Evolutionary conservation across 2,113 vertebrate genomes (phyloP).

Genomic region (Acanthochromis polyacanthus): DNA sequence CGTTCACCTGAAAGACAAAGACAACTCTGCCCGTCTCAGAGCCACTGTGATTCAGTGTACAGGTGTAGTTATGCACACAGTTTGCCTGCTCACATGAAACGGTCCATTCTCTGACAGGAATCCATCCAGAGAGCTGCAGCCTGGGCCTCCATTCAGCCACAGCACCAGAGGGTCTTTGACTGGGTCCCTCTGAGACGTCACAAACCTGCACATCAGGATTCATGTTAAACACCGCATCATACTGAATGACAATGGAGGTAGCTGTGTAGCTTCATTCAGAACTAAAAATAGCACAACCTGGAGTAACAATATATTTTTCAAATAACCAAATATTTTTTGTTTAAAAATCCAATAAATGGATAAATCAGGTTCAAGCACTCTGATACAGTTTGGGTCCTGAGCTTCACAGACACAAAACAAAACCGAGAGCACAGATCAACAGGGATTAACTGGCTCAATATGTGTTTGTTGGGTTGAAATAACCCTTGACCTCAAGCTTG

Average conservation of each 20-base stretch:
- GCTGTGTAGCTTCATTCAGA: background rate
- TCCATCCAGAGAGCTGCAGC: constrained; percentile 86
- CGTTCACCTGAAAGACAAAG: constrained; percentile 72
- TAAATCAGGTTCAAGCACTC: too few relatives aligned
- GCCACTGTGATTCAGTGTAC: background rate
- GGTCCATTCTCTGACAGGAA: constrained; percentile 87
- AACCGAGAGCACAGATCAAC: background rate
- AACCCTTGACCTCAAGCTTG: background rate
- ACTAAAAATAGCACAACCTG: background rate
- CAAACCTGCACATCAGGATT: constrained; percentile 79
- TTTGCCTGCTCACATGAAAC: constrained; percentile 78
- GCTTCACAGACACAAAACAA: background rate
- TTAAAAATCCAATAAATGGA: too few relatives aligned
- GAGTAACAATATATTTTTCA: background rate
- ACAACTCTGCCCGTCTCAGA: background rate
- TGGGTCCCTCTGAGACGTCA: constrained; percentile 84
- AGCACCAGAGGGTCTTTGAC: constrained; percentile 83
- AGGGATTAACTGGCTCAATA: background rate
- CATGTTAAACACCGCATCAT: background rate
- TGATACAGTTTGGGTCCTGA: too few relatives aligned
- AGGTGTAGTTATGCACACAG: background rate
- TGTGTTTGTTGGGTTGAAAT: background rate
- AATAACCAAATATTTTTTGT: too few relatives aligned
- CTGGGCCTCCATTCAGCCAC: constrained; percentile 87
- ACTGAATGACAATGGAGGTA: background rate